Evolutionary conservation across 2,113 vertebrate species (phyloP).

Genomic region (Thryonomys swinderianus): DNA sequence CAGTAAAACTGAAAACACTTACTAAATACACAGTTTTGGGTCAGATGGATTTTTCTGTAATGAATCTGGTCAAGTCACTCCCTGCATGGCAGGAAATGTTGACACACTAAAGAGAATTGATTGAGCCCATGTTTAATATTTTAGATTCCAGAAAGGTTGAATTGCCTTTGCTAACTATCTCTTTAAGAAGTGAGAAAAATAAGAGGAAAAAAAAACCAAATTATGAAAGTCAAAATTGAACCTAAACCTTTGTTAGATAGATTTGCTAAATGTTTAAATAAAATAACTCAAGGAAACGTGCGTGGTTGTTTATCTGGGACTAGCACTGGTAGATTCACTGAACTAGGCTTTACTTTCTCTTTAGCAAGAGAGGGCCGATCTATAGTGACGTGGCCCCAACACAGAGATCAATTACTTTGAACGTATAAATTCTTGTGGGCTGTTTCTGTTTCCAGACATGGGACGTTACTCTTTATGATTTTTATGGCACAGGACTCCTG

Average conservation of each 20-base stretch:
- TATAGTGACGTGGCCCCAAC: neutral
- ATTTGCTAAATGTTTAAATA: neutral
- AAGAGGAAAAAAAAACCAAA: neutral
- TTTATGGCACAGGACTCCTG: constrained; percentile 76
- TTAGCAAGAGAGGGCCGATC: neutral
- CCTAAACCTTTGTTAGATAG: neutral
- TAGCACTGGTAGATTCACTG: neutral
- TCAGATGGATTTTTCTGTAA: neutral
- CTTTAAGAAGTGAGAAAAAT: neutral
- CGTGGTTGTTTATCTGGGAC: neutral
- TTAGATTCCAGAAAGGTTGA: neutral
- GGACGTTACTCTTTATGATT: constrained; percentile 80
- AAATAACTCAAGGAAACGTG: neutral
- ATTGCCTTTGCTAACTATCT: neutral
- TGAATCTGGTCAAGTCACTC: neutral
- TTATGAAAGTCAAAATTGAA: neutral
- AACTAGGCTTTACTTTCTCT: constrained; percentile 9
- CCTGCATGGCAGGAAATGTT: rapidly evolving
- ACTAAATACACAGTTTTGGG: neutral
- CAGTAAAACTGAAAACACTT: neutral
- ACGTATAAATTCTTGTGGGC: constrained; percentile 60
- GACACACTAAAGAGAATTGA: neutral
- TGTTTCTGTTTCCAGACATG: constrained; percentile 76
- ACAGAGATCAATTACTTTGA: constrained; percentile 39
- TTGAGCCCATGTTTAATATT: neutral